phyloP scores from a whole-genome alignment of 2,888 invertebrate genomes.

The Eupithecia tripunctaria region DNA sequence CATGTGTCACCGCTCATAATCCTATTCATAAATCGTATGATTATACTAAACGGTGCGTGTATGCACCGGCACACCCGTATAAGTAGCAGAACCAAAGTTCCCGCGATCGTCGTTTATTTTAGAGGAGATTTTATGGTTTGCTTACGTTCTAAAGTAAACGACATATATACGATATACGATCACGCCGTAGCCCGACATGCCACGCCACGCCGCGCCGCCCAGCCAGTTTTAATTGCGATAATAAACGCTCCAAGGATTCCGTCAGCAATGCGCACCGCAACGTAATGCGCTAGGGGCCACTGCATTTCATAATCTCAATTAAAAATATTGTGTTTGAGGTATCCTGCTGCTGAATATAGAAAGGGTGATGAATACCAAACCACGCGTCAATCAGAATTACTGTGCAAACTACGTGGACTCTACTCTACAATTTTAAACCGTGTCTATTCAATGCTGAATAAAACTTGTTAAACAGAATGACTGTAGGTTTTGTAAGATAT shows the following conservation, averaged over 20 bases:
- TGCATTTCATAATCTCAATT: conserved; percentile 7
- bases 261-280: conserved; percentile 4
- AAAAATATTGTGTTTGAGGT: not conserved
- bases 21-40: not conserved
- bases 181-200: not conserved
- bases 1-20: conserved; percentile 2
- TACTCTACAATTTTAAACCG: not conserved
- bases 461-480: not conserved
- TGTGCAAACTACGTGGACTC: not conserved
- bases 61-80: not conserved
- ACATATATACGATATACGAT: not conserved
- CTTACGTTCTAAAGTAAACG: not conserved
- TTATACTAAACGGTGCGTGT: not conserved
- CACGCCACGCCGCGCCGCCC: conserved; percentile 18
- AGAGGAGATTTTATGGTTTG: not conserved
- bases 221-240: conserved; percentile 31
- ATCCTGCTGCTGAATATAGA: not conserved
- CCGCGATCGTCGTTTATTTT: not conserved
- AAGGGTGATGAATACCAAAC: not conserved
- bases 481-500: not conserved
- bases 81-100: not conserved
- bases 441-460: not conserved
- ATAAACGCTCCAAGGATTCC: conserved; percentile 20
- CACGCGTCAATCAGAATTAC: not conserved
- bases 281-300: conserved; percentile 1